Base-by-base conservation (phyloP, 2,888 invertebrate species). In the Calameuta pallipes region DNA sequence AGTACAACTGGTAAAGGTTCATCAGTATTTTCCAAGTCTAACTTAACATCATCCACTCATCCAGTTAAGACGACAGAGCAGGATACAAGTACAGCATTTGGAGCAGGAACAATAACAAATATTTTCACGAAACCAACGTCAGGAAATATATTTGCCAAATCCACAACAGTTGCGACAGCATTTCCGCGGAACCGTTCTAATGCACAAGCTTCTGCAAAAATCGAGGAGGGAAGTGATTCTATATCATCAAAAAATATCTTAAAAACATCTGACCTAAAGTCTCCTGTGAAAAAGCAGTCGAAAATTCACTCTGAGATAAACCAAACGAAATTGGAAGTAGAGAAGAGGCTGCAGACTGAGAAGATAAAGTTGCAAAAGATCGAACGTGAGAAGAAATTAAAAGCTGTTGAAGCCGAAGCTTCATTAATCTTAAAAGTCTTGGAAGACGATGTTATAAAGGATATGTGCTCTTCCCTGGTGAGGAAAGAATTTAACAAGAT, bases 401-500 rank as follows among this genome's bases (percentile, higher is more conserved):
- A 78, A 77, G 73, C 80, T 74, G 81, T 89, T 23, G 85, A 89
- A 9, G 75, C 83, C 35, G 78, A 87, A 73, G 80, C 91, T 0
- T 79, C 83, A 0, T 74, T 86, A 33, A 84, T 89, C 30, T 89
- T 85, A 23, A 76, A 84, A 6, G 80, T 85, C 11, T 70, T 87
- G 4, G 83, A 89, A 77, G 76, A 80, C 1, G 86, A 89, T 41
- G 79, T 90, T 3, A 76, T 88, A 3, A 74, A 85, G 4, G 86
- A 87, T 12, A 75, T 83, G 3, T 90, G 89, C 73, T 80, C 85
- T 3, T 41, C 75, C 6, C 77, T 89, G 4, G 81, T 86, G 1
- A 82, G 80, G 11, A 85, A 87, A 13, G 86, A 89, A 77, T 80
- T 87, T 0, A 83, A 89, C 23, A 83, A 76, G 33, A 75, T 85